A percentile compares a stretch with the other conserved stretches of the same genome.
phyloP scores from a whole-genome alignment of 2,113 vertebrate species.

The Gorsachius goisagi region DNA sequence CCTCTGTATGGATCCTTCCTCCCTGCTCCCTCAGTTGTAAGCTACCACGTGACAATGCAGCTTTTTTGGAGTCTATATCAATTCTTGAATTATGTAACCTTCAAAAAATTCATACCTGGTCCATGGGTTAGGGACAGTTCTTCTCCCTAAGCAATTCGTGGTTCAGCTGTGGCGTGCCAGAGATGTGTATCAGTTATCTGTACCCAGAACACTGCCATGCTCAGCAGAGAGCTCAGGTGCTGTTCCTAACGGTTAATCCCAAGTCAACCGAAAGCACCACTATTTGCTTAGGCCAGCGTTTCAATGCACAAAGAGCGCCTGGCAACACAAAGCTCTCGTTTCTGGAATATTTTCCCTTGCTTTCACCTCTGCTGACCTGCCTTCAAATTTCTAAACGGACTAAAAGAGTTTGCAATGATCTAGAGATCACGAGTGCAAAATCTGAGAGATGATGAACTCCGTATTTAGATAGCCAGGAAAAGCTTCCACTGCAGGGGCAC shows the following conservation, averaged over 20 bases:
- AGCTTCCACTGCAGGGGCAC: neutral
- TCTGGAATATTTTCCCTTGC: neutral
- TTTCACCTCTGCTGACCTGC: neutral
- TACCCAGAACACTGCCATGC: neutral
- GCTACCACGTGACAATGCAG: neutral
- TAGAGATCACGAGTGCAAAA: neutral
- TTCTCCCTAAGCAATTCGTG: neutral
- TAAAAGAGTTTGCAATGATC: neutral
- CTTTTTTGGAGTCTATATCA: neutral
- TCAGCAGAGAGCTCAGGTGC: neutral
- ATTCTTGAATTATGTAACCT: neutral
- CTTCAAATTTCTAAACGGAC: neutral
- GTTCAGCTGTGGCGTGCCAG: neutral
- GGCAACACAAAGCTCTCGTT: neutral
- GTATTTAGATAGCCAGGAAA: neutral
- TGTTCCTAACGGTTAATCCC: neutral
- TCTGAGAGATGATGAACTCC: neutral
- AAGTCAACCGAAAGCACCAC: neutral
- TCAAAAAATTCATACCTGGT: neutral
- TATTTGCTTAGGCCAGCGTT: neutral
- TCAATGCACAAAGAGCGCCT: accelerated
- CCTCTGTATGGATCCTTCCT: neutral
- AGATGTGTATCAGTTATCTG: neutral
- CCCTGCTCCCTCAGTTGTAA: neutral
- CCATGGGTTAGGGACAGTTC: neutral